A percentile compares a stretch with the other conserved stretches of the same genome.
phyloP scores from a whole-genome alignment of 2,888 invertebrate genomes.

The Colostygia pectinataria region DNA sequence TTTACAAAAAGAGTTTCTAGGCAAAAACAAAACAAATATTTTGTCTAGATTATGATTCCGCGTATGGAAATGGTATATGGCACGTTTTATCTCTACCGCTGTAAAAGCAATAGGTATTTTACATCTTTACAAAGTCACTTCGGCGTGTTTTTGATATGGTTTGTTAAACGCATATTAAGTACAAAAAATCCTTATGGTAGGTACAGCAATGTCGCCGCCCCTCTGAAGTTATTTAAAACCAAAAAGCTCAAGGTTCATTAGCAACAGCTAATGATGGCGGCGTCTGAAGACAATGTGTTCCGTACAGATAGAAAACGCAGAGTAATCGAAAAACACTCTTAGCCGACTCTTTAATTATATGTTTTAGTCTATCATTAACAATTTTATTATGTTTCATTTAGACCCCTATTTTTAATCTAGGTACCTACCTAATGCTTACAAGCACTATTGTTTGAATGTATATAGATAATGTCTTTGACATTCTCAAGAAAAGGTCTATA shows the following conservation, averaged over 20 bases:
- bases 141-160: conserved; percentile 62
- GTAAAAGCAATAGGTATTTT: conserved; percentile 26
- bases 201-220: conserved; percentile 61
- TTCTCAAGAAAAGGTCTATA: too few species aligned
- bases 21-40: conserved; percentile 51
- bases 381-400: too few species aligned
- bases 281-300: conserved; percentile 61
- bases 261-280: conserved; percentile 79
- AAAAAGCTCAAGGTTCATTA: conserved; percentile 80
- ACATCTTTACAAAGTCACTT: conserved; percentile 66
- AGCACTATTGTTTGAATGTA: too few species aligned
- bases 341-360: too few species aligned
- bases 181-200: conserved; percentile 69
- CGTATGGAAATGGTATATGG: conserved; percentile 27
- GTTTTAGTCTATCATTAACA: too few species aligned
- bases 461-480: too few species aligned
- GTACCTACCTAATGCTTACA: too few species aligned
- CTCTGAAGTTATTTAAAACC: conserved; percentile 77
- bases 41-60: conserved; percentile 44
- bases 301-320: conserved; percentile 44
- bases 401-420: too few species aligned
- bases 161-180: conserved; percentile 65
- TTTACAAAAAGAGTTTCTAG: conserved; percentile 52
- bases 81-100: conserved; percentile 36
- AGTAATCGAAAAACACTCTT: neutral